Evolutionary conservation across 2,888 invertebrate species (phyloP), one percentile per base, ranked within the genome.

Genomic region (Allolobophora icterica): DNA sequence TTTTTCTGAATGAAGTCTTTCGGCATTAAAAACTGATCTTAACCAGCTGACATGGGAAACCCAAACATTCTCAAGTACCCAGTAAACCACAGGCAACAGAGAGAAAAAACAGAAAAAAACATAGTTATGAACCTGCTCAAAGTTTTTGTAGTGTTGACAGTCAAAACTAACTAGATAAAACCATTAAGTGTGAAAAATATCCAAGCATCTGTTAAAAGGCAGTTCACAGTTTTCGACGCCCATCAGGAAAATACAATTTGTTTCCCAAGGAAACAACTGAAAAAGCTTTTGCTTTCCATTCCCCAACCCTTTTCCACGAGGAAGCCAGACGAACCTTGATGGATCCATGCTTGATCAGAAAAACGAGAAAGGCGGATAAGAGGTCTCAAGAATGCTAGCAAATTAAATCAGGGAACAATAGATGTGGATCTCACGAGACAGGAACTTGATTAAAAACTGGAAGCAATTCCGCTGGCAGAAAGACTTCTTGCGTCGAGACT

Each of bases 381-480:
- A 71, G 71, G n/a, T 71, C 13, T n/a, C 30, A n/a, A 71, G 71
- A 71, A 71, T n/a, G n/a, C 71, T 17, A 13, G 71, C 30, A 71
- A 71, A 71, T 71, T 71, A 71, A 71, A 71, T 71, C 71, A 71
- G 71, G 52, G 71, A 71, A n/a, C 71, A 71, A 71, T n/a, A 11
- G 71, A n/a, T 71, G 6, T 5, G 30, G 52, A 52, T 24, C 52
- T 24, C 6, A 52, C 5, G 24, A 52, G 24, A 4, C 52, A 2
- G 24, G 24, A 24, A 52, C 52, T 71, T 71, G 71, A 71, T 71
- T 71, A 71, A 71, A 71, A 71, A 71, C 30, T 71, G 71, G 71
- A 71, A 71, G 30, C 71, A 71, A 71, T 71, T 71, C n/a, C 30
- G 8, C 8, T 71, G 30, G 30, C 1, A n/a, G 71, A 71, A 71